Evolutionary conservation across 2,888 invertebrate genomes (phyloP).

Genomic region (Drosophila engyochracea): DNA sequence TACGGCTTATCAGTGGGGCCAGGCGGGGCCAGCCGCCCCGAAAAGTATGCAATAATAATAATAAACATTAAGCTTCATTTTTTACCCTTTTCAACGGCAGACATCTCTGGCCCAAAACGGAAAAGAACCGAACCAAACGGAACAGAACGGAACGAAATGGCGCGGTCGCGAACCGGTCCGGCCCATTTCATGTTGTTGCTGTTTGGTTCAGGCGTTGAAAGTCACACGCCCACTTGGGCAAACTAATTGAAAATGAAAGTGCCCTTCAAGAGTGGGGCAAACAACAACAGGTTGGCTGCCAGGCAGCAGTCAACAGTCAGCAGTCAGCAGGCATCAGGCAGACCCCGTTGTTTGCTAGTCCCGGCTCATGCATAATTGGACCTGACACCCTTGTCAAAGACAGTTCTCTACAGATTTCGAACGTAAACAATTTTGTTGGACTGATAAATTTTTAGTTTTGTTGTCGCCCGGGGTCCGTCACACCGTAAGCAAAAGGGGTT

Average conservation of each 20-base stretch:
- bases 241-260: conserved; percentile 81
- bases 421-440: conserved; percentile 65
- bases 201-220: conserved; percentile 66
- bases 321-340: conserved; percentile 15
- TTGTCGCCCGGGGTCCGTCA: not conserved
- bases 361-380: conserved; percentile 70
- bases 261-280: conserved; percentile 28
- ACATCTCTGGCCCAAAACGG: conserved; percentile 26
- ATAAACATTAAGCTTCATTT: conserved; percentile 69
- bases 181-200: conserved; percentile 54
- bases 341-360: conserved; percentile 13
- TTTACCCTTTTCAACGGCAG: conserved; percentile 69
- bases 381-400: conserved; percentile 77
- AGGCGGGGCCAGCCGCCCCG: conserved; percentile 27
- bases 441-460: conserved; percentile 62
- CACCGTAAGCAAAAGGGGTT: conserved; percentile 61
- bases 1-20: conserved; percentile 71
- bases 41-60: conserved; percentile 73
- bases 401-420: conserved; percentile 60
- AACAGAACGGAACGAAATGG: not conserved
- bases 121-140: not conserved
- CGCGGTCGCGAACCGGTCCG: conserved; percentile 14
- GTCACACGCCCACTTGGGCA: conserved; percentile 76
- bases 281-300: conserved; percentile 62
- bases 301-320: not conserved